Evolutionary conservation across 1,140 invertebrate species (phyloP).

Genomic region (Steinernema khuongi): DNA sequence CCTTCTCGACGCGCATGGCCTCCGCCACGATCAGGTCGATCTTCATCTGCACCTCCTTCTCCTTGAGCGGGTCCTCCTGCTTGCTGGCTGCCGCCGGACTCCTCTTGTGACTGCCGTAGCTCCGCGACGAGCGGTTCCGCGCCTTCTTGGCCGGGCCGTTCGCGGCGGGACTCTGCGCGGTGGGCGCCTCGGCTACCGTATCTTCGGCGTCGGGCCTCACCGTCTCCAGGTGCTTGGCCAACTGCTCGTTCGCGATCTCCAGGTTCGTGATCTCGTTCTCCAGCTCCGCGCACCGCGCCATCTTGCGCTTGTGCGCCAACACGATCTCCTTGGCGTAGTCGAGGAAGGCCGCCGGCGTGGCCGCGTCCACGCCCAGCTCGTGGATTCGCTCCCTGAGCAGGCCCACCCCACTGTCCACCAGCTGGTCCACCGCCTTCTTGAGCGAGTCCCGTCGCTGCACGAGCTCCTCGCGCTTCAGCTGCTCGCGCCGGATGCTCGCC

Average conservation of each 20-base stretch:
- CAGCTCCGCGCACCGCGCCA: neutral
- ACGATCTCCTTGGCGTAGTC: neutral
- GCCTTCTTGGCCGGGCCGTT: slow-evolving; percentile 2
- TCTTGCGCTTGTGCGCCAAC: neutral
- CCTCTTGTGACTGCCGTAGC: neutral
- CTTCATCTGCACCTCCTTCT: slow-evolving; percentile 14
- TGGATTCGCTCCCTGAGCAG: neutral
- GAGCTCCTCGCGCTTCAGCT: neutral
- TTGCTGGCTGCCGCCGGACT: neutral
- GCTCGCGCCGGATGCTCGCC: neutral
- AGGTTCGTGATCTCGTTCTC: neutral
- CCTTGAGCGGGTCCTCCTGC: neutral
- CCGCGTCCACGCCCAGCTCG: neutral
- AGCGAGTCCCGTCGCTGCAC: neutral
- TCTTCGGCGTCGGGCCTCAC: neutral
- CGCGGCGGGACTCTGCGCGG: neutral
- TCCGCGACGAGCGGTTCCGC: neutral
- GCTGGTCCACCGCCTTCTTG: neutral
- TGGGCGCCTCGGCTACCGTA: neutral
- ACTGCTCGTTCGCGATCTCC: neutral
- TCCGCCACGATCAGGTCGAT: neutral
- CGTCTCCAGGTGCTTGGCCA: neutral
- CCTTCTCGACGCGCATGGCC: neutral
- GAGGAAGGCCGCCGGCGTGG: neutral
- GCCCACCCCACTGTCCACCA: neutral